phyloP scores from a whole-genome alignment of 2,113 vertebrate genomes.

The Pollachius pollachius region DNA sequence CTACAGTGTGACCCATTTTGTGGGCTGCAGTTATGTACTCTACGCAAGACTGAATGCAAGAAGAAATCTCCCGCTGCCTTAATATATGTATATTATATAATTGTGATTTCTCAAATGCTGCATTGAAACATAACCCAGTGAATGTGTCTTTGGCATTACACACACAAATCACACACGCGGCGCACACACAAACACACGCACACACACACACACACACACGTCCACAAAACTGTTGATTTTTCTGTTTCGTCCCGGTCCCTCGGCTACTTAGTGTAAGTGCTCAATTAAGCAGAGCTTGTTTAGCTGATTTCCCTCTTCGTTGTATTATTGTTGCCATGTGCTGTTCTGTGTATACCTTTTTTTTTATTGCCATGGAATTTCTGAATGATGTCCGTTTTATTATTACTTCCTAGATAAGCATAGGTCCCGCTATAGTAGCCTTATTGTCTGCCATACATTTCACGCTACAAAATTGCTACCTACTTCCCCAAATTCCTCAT shows the following conservation, averaged over 20 bases:
- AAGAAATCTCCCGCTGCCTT: too few relatives aligned
- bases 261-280: slow-evolving; percentile 74
- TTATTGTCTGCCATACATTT: too few relatives aligned
- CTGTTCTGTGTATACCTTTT: slow-evolving; percentile 42
- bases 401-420: neutral
- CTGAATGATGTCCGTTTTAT: slow-evolving; percentile 29
- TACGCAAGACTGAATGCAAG: too few relatives aligned
- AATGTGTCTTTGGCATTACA: neutral
- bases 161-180: neutral
- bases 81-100: too few relatives aligned
- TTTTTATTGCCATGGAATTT: slow-evolving; percentile 33
- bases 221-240: slow-evolving; percentile 52
- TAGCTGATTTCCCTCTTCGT: slow-evolving; percentile 67
- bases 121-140: neutral
- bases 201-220: slow-evolving; percentile 13
- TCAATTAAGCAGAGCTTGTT: slow-evolving; percentile 75
- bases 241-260: slow-evolving; percentile 63
- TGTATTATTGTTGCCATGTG: slow-evolving; percentile 75
- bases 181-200: slow-evolving; percentile 30
- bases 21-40: too few relatives aligned
- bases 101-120: too few relatives aligned
- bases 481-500: too few relatives aligned
- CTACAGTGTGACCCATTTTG: too few relatives aligned
- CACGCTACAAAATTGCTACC: too few relatives aligned
- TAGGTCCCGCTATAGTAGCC: neutral